Base-by-base conservation (phyloP, 1,140 invertebrate genomes). In the Drosophila rufa region DNA sequence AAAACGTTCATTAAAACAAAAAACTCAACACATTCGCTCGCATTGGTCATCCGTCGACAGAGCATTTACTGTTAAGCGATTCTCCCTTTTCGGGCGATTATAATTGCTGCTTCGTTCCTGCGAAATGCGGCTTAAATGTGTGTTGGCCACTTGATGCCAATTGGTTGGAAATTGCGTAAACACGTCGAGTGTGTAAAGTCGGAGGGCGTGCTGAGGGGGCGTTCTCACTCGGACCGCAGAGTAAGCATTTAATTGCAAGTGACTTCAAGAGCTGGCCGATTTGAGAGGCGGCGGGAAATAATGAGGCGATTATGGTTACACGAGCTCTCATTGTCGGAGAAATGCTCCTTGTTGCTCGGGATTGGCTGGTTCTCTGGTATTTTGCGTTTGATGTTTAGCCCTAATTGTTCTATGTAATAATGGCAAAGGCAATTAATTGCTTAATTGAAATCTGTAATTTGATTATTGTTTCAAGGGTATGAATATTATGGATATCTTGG, bases 121-220 rank as follows among this genome's bases (percentile, higher is more conserved):
- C 36, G 25, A 40, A 57, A 45, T 59, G 51, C 50, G 70, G 48
- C 57, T 60, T 25, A 80, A 46, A 74, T 79, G 60, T 79, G 57
- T 79, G 51, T 50, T 60, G 17, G 53, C 67, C 79, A 78, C 73
- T 84, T 84, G 50, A 80, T 85, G 82, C 62, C 82, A 84, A 85
- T 84, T 77, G 82, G 77, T 65, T 73, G 77, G 59, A 85, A 78
- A 66, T 78, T 85, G 74, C 78, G 68, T 78, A 79, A 70, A 70
- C 58, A 67, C 64, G 69, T 68, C 48, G 48, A 79, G 62, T 25
- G 57, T 45, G 57, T 58, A 40, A 48, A 65, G 46, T 38, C 36
- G 33, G 57, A 7, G 25, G 38, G 4, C 15, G 38, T 33, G n/a
- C n/a, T 30, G 30, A 14, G 19, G 33, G 19, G 11, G 36, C 33